Evolutionary conservation across 2,888 invertebrate genomes (phyloP).

Genomic region (Drosophila robusta): DNA sequence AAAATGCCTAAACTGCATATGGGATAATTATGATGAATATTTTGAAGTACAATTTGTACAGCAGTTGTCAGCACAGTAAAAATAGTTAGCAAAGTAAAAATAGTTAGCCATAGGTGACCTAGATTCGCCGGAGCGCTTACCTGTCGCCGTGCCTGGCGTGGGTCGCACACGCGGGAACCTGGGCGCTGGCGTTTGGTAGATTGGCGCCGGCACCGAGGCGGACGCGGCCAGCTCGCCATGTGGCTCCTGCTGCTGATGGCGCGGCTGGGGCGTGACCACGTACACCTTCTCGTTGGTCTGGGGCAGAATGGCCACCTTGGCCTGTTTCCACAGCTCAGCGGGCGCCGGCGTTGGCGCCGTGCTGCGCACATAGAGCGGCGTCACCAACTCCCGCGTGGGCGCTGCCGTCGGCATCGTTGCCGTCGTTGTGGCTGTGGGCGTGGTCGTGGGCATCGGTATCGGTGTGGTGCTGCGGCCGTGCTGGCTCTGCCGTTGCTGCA

Average conservation of each 20-base stretch:
- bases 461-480: constrained; percentile 33
- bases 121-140: constrained; percentile 51
- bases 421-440: constrained; percentile 75
- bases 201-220: constrained; percentile 51
- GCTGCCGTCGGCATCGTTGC: constrained; percentile 83
- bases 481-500: constrained; percentile 29
- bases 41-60: no score
- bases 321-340: constrained; percentile 87
- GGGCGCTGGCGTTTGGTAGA: constrained; percentile 61
- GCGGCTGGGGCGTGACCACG: constrained; percentile 91
- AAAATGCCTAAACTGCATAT: no score
- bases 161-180: constrained; percentile 86
- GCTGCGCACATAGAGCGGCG: constrained; percentile 70
- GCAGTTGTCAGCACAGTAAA: no score
- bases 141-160: constrained; percentile 85
- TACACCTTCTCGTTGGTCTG: constrained; percentile 92
- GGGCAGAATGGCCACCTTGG: constrained; percentile 90
- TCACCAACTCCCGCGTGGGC: constrained; percentile 58
- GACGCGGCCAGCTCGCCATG: constrained; percentile 44
- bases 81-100: no score
- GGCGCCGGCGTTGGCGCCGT: constrained; percentile 49
- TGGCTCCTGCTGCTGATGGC: constrained; percentile 45
- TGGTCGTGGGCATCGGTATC: constrained; percentile 37
- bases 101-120: no score
- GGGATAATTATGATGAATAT: no score